Base-by-base conservation (phyloP, 2,113 vertebrate species). In the Conger conger region DNA sequence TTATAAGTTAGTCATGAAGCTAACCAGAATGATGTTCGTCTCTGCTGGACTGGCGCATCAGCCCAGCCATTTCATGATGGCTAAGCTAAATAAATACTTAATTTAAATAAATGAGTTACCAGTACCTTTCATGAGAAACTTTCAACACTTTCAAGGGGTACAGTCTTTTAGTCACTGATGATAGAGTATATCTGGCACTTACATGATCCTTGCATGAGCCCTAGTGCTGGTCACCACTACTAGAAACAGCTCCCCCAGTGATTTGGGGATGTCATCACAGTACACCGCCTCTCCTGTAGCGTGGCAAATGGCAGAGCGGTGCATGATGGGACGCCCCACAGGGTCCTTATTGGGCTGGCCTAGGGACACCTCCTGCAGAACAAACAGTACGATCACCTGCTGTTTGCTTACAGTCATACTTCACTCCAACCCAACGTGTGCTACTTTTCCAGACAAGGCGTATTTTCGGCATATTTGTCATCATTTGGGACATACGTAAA, bases 261-360 rank as follows among this genome's bases (percentile, higher is more conserved):
- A 92, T 8, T 33, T 83, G 30, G 96, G 96, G 35, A 98, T 91
- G 90, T 99, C 98, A 81, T 97, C 97, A 11, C 96, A 92, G 88
- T 97, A 99, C 20, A 96, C 76, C 0, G 97, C 97, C 89, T 99
- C 97, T 0, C 98, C 98, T 0, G 97, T 98, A 79, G 96, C 92
- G 0, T 99, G 97, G 83, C 94, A 95, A 87, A 97, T 89, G 82
- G 95, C 97, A 0, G 97, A 95, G 23, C 94, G 93, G 84, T 99
- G 97, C 95, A 96, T 94, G 84, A 97, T 0, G 4, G 97, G 96
- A 79, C 93, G 94, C 23, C 98, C 97, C n/a, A 98, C 94, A 0
- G 95, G 94, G 89, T 99, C 97, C 82, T 93, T 91, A n/a, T 86
- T 57, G 63, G 91, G 87, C 84, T 98, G 97, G 57, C 57, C 86